Evolutionary conservation across 2,113 vertebrate genomes (phyloP).

Genomic region (Emydura subglobosa): DNA sequence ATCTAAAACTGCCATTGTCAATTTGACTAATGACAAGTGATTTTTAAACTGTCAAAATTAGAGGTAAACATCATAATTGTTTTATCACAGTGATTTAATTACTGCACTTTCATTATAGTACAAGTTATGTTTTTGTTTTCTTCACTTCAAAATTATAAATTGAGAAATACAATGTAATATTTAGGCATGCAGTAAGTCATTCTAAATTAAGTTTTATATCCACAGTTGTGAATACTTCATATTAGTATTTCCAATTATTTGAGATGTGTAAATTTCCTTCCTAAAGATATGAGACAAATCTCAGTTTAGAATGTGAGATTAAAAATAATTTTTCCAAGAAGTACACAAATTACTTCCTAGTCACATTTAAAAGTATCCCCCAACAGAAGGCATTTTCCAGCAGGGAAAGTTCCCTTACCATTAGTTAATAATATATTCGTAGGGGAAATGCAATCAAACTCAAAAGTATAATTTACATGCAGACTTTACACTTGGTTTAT

Average conservation of each 20-base stretch:
- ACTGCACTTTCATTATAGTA: not conserved
- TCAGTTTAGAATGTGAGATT: not conserved
- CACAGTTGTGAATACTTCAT: not conserved
- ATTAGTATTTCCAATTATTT: slow-evolving; percentile 9
- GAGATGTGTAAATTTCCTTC: not conserved
- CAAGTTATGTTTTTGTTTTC: slow-evolving; percentile 8
- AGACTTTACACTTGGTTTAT: not conserved
- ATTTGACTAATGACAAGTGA: slow-evolving; percentile 63
- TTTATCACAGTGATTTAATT: slow-evolving; percentile 31
- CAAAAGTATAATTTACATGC: not conserved
- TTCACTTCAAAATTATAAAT: slow-evolving; percentile 25
- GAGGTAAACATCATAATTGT: slow-evolving; percentile 38
- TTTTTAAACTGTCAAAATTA: slow-evolving; percentile 56
- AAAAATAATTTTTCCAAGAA: slow-evolving; percentile 14
- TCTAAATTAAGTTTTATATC: not conserved
- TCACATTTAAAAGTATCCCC: not conserved
- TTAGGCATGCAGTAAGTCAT: not conserved
- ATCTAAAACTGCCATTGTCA: slow-evolving; percentile 61
- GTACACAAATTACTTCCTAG: not conserved
- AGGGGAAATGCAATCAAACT: not conserved
- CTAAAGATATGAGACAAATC: not conserved
- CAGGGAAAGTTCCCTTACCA: not conserved
- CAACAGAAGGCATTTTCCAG: not conserved
- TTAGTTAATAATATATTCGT: not conserved
- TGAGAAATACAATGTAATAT: not conserved